These are phyloP conservation scores for Pelochelys cantorii DNA, from an alignment of 2,797 vertebrate species.

Conservation along the genomic window DNA sequence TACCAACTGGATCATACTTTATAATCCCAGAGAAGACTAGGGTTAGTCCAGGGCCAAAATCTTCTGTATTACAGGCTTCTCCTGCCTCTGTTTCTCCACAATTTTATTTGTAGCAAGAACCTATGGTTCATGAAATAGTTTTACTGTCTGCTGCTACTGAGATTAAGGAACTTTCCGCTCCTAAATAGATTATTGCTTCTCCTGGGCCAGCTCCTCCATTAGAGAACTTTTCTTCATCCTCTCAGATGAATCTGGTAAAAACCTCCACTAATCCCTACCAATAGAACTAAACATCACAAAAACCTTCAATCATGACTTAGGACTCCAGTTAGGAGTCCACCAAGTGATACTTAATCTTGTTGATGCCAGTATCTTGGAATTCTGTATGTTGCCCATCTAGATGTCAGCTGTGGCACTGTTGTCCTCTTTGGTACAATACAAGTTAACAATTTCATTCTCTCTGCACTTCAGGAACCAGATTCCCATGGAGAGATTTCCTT, in stretches of 20 bases:
- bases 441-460: no score
- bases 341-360: background rate
- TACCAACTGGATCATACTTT: background rate
- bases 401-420: no score
- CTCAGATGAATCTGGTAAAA: background rate
- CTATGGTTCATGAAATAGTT: background rate
- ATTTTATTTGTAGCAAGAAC: background rate
- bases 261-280: background rate
- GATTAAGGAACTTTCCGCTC: background rate
- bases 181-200: background rate
- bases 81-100: background rate
- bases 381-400: no score
- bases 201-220: background rate
- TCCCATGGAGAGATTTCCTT: no score
- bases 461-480: no score
- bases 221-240: background rate
- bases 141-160: background rate
- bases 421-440: no score
- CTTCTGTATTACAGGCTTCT: background rate
- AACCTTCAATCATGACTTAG: background rate
- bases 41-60: background rate
- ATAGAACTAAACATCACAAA: background rate
- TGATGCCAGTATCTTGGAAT: no score
- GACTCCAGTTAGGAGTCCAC: background rate
- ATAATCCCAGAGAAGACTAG: background rate